Evolutionary conservation across 2,113 vertebrate species (phyloP), one percentile per base, ranked within the genome.

Genomic region (Cettia cetti): DNA sequence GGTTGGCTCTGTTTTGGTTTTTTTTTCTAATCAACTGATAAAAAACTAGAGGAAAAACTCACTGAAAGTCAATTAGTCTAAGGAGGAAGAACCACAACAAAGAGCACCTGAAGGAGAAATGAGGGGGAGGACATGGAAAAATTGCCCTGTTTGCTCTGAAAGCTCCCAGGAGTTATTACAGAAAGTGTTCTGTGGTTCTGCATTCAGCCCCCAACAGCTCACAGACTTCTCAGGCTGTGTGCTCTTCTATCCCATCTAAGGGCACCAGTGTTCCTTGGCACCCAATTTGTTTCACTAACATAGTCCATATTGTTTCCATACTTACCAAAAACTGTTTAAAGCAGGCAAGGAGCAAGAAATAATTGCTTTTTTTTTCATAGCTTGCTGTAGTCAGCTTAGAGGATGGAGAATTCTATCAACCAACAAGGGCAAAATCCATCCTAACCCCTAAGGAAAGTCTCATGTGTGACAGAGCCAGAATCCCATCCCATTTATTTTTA

Each of bases 1-100:
- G 30, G 23, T 35, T 52, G 7, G 8, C 3, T 50, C 24, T 37
- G 11, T 0, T 0, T 8, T 35, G 33, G 11, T 0, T 0, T 45
- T n/a, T 42, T 71, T 33, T 81, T 5, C 49, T 19, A 35, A 40
- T 60, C 44, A 65, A 33, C 9, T 54, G 18, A 21, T 68, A 76
- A 80, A 90, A 74, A 68, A 28, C 6, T 52, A 33, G 20, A 64
- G 35, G 18, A 78, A 78, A 44, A 85, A 57, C 8, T 57, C 22
- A 3, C 10, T 26, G 15, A 69, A 88, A 83, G 86, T 49, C 13
- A 10, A 66, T 61, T 30, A 88, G 35, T 28, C 22, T n/a, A 23
- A 56, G 26, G 10, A 27, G 39, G 10, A 68, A 90, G 27, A 54
- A n/a, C 35, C 30, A 15, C 22, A 50, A 14, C 2, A 27, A 15